phyloP scores from a whole-genome alignment of 2,113 vertebrate species.

The Ailurus styani region DNA sequence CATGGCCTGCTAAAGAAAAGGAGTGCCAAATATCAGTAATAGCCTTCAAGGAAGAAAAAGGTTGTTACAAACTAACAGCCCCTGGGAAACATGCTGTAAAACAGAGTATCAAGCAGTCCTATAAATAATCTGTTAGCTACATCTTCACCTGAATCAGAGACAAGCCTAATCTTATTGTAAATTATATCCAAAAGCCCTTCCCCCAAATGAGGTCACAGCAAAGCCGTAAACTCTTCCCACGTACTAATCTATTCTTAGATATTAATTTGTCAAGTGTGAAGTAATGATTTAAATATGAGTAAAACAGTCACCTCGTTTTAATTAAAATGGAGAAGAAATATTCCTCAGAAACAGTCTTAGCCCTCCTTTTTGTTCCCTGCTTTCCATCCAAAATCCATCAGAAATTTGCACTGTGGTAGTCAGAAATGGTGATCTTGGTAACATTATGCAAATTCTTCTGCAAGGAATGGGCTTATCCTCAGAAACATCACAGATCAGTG shows the following conservation, averaged over 20 bases:
- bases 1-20: background rate
- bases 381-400: background rate
- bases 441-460: background rate
- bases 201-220: background rate
- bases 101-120: background rate
- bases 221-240: background rate
- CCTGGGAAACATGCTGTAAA: background rate
- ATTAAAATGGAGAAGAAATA: slow-evolving; percentile 24
- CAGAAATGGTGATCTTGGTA: background rate
- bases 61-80: background rate
- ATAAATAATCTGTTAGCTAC: slow-evolving; percentile 6
- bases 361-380: background rate
- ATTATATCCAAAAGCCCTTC: background rate
- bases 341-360: background rate
- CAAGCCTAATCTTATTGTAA: background rate
- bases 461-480: background rate
- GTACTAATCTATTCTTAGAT: background rate
- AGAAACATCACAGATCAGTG: background rate
- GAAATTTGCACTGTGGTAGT: background rate
- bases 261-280: slow-evolving; percentile 40
- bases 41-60: slow-evolving; percentile 16
- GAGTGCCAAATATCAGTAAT: slow-evolving; percentile 14
- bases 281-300: background rate
- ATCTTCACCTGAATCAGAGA: background rate
- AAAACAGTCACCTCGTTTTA: background rate